Evolutionary conservation across 1,140 invertebrate genomes (phyloP), one percentile per base, ranked within the genome.

Genomic region (Tetragonula clypearis): DNA sequence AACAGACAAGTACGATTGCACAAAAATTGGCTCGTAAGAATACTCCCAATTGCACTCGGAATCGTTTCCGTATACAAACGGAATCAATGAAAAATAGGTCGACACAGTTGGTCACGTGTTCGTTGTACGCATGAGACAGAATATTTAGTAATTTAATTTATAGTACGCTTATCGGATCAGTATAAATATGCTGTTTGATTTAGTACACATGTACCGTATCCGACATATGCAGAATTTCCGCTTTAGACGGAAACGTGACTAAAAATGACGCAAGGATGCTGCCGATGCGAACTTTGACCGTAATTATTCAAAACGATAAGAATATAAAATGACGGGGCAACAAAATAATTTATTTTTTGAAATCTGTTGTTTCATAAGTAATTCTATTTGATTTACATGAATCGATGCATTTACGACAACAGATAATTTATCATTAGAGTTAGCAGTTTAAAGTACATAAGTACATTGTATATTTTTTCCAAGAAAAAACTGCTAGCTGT

Each of bases 71-170:
- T 41, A 68, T 30, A 66, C n/a, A 58, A 65, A 53, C 26, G 23
- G 12, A 49, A 35, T 56, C 23, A n/a, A 56, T n/a, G 35, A 23
- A 49, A 35, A 60, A 17, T n/a, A 21, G 55, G 21, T 71, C 65
- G 75, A 79, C 53, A 53, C 14, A 14, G 17, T 55, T 17, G 41
- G 73, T 49, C 53, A 56, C 55, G 55, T 68, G 53, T 35, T 49
- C 9, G 56, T 17, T 11, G 53, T 30, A 35, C 49, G 14, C 21
- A 19, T 1, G n/a, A 68, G 41, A 8, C 5, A 6, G 9, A 77
- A 72, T 56, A 53, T 85, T 41, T 60, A 21, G 30, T 62, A 53
- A 76, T 87, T 65, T 19, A 79, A 87, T 88, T 78, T 73, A 77
- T 84, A 19, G 81, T 49, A 11, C 30, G 56, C 68, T 86, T 72